These are phyloP conservation scores for Mythimna impura DNA, from an alignment of 2,888 invertebrate species.

Conservation along the genomic window DNA sequence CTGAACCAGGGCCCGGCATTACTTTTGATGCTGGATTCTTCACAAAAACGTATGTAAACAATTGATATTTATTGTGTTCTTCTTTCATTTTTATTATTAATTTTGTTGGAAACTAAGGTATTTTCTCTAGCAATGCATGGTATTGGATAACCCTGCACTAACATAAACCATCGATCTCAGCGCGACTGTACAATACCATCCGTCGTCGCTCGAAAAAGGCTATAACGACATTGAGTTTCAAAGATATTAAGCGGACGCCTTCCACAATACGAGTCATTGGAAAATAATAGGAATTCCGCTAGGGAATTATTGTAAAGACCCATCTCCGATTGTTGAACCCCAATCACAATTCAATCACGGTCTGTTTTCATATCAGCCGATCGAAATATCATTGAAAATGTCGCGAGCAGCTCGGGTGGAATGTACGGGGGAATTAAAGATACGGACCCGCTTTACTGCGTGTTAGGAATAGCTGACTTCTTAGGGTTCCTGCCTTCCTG, in stretches of 20 bases:
- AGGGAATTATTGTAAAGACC: constrained; percentile 63
- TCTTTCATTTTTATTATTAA: too few relatives aligned
- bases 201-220: neutral
- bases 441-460: constrained; percentile 7
- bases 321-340: constrained; percentile 67
- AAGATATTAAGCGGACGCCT: constrained; percentile 30
- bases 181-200: neutral
- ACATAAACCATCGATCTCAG: neutral
- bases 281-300: constrained; percentile 61
- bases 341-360: constrained; percentile 82
- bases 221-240: constrained; percentile 23
- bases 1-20: too few relatives aligned
- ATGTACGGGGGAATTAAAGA: constrained; percentile 36
- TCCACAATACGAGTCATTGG: constrained; percentile 52
- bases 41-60: too few relatives aligned
- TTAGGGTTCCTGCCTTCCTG: too few relatives aligned
- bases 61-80: too few relatives aligned
- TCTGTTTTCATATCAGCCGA: constrained; percentile 80
- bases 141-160: too few relatives aligned
- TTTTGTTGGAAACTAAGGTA: too few relatives aligned
- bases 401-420: constrained; percentile 72
- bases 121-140: too few relatives aligned
- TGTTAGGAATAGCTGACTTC: too few relatives aligned
- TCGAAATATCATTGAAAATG: constrained; percentile 81
- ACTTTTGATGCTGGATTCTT: too few relatives aligned